These are phyloP conservation scores for Drosophila elegans DNA, from an alignment of 1,140 invertebrate species.

Conservation along the genomic window DNA sequence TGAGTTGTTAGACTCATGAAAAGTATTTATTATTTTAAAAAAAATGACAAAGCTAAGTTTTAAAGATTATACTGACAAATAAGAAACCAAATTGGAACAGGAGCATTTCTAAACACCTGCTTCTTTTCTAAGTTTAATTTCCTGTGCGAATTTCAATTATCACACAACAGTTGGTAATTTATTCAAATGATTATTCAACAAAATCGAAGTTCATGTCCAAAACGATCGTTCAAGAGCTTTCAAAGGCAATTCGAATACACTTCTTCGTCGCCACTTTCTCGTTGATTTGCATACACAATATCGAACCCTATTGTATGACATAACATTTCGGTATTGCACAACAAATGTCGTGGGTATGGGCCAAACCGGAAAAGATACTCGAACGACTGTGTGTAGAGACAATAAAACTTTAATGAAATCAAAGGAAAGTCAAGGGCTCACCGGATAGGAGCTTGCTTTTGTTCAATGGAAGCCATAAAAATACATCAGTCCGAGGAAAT, in stretches of 20 bases:
- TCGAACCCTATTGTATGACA: conserved; percentile 22
- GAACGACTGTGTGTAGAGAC: conserved; percentile 2
- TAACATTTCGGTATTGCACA: conserved; percentile 36
- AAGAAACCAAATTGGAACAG: too few relatives aligned
- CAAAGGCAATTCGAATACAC: conserved; percentile 10
- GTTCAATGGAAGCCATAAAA: not conserved
- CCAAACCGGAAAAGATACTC: conserved; percentile 21
- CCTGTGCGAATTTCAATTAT: not conserved
- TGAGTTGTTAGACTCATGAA: not conserved
- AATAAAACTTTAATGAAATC: conserved; percentile 6
- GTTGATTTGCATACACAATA: conserved; percentile 39
- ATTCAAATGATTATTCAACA: conserved; percentile 36
- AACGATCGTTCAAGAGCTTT: conserved; percentile 2
- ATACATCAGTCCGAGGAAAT: not conserved
- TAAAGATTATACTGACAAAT: not conserved
- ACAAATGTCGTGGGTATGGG: not conserved
- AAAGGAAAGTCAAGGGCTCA: not conserved
- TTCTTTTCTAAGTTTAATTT: not conserved
- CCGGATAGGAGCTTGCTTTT: not conserved
- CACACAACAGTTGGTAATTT: not conserved
- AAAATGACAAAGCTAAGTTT: not conserved
- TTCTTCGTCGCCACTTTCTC: conserved; percentile 37
- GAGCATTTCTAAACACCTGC: not conserved
- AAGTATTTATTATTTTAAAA: not conserved
- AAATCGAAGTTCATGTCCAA: conserved; percentile 28